These are phyloP conservation scores for Dilophus febrilis DNA, from an alignment of 2,888 invertebrate genomes.

Conservation along the genomic window DNA sequence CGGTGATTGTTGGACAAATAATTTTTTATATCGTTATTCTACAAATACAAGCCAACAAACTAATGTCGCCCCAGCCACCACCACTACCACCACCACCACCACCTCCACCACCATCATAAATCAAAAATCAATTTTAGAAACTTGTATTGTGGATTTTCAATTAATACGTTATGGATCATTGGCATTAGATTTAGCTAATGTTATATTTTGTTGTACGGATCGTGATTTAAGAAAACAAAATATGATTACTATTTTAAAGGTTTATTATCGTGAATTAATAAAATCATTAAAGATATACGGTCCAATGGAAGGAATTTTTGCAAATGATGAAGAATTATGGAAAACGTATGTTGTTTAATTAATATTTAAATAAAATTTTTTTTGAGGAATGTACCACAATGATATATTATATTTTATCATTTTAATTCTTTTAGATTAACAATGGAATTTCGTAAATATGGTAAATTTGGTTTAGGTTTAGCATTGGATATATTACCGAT, in stretches of 20 bases:
- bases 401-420: too few relatives aligned
- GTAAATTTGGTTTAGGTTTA: constrained; percentile 47
- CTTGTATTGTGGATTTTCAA: constrained; percentile 53
- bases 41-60: too few relatives aligned
- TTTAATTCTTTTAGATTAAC: constrained; percentile 32
- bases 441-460: constrained; percentile 43
- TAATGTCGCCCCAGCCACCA: too few relatives aligned
- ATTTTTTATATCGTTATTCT: constrained; percentile 45
- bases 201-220: constrained; percentile 48
- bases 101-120: too few relatives aligned
- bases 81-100: too few relatives aligned
- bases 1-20: constrained; percentile 62
- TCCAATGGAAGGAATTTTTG: constrained; percentile 24
- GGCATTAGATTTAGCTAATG: constrained; percentile 46
- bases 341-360: constrained; percentile 38
- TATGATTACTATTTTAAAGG: constrained; percentile 37
- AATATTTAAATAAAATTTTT: background rate
- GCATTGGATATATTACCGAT: constrained; percentile 57
- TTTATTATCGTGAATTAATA: constrained; percentile 43
- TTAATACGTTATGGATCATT: constrained; percentile 51
- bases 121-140: constrained; percentile 40
- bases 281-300: constrained; percentile 36
- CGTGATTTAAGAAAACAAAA: constrained; percentile 41
- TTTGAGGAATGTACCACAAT: too few relatives aligned
- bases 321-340: constrained; percentile 34